Percentiles rank a stretch among this genome's conserved stretches.
These are phyloP conservation scores for Muraenolepis orangiensis DNA, from an alignment of 2,797 vertebrate species.

Conservation along the genomic window DNA sequence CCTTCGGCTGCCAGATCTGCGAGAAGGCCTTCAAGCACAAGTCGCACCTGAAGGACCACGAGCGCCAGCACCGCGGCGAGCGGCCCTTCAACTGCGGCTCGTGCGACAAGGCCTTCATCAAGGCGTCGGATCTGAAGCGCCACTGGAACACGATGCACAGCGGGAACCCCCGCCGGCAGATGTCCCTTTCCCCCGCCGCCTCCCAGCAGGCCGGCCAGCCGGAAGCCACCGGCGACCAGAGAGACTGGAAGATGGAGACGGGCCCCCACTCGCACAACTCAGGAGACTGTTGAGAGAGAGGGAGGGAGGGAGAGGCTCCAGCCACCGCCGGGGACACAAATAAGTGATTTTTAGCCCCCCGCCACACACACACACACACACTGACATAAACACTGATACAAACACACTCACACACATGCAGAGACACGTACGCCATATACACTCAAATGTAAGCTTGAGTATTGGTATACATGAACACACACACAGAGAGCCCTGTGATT, in stretches of 20 bases:
- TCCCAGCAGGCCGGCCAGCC: constrained; percentile 75
- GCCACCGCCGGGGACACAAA: background rate
- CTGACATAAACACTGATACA: constrained; percentile 7
- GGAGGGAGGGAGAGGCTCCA: background rate
- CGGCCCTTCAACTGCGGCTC: constrained; percentile 96
- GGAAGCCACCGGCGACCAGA: constrained; percentile 80
- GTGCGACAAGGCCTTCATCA: constrained; percentile 97
- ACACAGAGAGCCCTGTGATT: constrained; percentile 44
- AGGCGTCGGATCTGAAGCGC: constrained; percentile 95
- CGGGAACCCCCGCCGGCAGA: constrained; percentile 80
- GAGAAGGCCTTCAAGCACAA: constrained; percentile 99
- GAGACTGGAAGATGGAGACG: constrained; percentile 89
- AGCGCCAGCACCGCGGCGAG: constrained; percentile 92
- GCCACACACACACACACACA: background rate
- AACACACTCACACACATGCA: constrained; percentile 17
- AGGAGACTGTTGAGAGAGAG: constrained; percentile 61
- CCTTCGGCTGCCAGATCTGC: constrained; percentile 95
- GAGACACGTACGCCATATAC: constrained; percentile 25
- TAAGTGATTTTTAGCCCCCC: background rate
- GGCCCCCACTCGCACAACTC: constrained; percentile 81
- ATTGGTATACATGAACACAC: constrained; percentile 26
- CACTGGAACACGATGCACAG: constrained; percentile 99
- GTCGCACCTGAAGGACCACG: constrained; percentile 98
- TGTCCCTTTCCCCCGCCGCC: constrained; percentile 86
- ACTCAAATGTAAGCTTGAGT: constrained; percentile 4